phyloP scores from a whole-genome alignment of 1,140 invertebrate genomes.

The Holotrichia oblita region DNA sequence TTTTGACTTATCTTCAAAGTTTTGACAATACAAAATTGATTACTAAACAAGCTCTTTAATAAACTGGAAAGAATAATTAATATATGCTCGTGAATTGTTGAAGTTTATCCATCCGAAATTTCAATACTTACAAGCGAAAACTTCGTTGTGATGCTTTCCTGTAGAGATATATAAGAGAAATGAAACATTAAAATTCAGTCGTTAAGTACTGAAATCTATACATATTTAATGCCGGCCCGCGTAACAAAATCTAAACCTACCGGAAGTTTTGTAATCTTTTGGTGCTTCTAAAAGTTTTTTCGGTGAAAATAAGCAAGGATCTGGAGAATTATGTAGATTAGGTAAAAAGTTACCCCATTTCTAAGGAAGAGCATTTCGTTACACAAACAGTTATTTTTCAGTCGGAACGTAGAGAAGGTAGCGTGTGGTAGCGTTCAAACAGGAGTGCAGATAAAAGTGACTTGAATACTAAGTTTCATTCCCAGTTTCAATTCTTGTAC shows the following conservation, averaged over 20 bases:
- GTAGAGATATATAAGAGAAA: neutral
- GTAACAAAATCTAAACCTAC: neutral
- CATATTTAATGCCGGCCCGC: neutral
- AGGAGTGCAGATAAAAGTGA: neutral
- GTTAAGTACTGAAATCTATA: slow-evolving; percentile 13
- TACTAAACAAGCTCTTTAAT: too few relatives aligned
- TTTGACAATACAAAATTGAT: too few relatives aligned
- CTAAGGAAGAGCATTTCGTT: neutral
- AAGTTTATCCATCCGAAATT: too few relatives aligned
- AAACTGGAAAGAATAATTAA: too few relatives aligned
- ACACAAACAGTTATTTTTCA: neutral
- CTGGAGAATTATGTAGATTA: neutral
- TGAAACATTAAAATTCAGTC: slow-evolving; percentile 4
- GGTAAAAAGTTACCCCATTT: slow-evolving; percentile 7
- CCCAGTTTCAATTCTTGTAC: too few relatives aligned
- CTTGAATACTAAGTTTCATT: neutral
- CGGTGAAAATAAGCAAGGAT: neutral
- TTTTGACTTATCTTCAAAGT: too few relatives aligned
- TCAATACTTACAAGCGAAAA: too few relatives aligned
- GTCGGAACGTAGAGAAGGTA: too few relatives aligned
- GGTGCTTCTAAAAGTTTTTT: neutral
- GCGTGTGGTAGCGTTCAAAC: neutral
- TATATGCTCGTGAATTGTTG: too few relatives aligned
- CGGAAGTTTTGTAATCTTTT: slow-evolving; percentile 8
- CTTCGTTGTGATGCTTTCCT: neutral